These are phyloP conservation scores for Halictus quadricinctus DNA, from an alignment of 2,888 invertebrate genomes.

Conservation along the genomic window DNA sequence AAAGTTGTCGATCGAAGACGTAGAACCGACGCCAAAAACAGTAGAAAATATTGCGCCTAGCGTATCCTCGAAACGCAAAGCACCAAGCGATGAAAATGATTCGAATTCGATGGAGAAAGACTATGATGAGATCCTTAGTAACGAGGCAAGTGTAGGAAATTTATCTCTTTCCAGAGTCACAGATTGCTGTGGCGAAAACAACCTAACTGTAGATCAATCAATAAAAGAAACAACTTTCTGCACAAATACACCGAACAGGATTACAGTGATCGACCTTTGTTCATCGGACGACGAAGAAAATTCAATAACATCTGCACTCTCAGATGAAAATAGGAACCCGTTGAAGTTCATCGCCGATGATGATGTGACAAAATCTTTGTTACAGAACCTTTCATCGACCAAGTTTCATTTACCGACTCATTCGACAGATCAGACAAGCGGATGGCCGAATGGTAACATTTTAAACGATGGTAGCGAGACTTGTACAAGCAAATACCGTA, in stretches of 20 bases:
- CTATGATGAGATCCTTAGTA: slow-evolving; percentile 24
- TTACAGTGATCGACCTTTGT: slow-evolving; percentile 86
- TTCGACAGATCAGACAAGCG: slow-evolving; percentile 67
- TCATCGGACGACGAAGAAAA: slow-evolving; percentile 86
- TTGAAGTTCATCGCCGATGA: slow-evolving; percentile 31
- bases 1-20: slow-evolving; percentile 56
- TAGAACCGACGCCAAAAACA: slow-evolving; percentile 18
- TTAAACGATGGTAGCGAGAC: slow-evolving; percentile 50
- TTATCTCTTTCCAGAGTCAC: slow-evolving; percentile 13
- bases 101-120: slow-evolving; percentile 64
- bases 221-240: slow-evolving; percentile 27
- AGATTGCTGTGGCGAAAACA: slow-evolving; percentile 8
- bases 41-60: slow-evolving; percentile 20
- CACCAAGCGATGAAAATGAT: slow-evolving; percentile 60
- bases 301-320: slow-evolving; percentile 68
- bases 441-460: slow-evolving; percentile 67
- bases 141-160: slow-evolving; percentile 24
- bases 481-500: slow-evolving; percentile 55
- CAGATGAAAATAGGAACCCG: slow-evolving; percentile 76
- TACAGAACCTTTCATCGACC: slow-evolving; percentile 62
- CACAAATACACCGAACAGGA: slow-evolving; percentile 44
- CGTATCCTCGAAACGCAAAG: slow-evolving; percentile 64
- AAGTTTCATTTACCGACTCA: slow-evolving; percentile 67
- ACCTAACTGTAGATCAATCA: slow-evolving; percentile 5
- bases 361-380: slow-evolving; percentile 48